Evolutionary conservation across 2,797 vertebrate species (phyloP).

Genomic region (Discoglossus pictus): DNA sequence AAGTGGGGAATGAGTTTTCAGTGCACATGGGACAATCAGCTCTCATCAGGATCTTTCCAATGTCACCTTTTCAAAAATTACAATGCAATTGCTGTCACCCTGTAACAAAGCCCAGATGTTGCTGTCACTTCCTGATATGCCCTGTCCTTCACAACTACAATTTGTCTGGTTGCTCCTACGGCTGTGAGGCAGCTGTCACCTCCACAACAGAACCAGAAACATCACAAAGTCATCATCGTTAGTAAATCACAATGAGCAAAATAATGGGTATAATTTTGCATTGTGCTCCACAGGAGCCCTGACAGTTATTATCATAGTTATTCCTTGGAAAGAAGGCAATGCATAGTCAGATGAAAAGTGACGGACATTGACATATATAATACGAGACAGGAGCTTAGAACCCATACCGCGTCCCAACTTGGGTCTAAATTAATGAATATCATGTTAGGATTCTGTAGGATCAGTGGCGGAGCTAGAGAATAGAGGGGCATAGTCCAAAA

Average conservation of each 20-base stretch:
- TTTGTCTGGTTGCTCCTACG: neutral
- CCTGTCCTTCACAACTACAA: slow-evolving; percentile 33
- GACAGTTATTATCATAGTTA: neutral
- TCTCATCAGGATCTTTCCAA: slow-evolving; percentile 11
- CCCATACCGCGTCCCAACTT: too few relatives aligned
- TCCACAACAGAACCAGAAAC: slow-evolving; percentile 11
- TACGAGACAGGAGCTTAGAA: too few relatives aligned
- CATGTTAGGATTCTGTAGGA: too few relatives aligned
- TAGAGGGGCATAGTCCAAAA: too few relatives aligned
- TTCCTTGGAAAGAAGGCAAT: too few relatives aligned
- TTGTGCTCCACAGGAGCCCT: neutral
- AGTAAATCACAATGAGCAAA: slow-evolving; percentile 20
- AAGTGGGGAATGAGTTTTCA: neutral
- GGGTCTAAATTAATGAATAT: too few relatives aligned
- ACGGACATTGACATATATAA: too few relatives aligned
- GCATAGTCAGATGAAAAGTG: too few relatives aligned
- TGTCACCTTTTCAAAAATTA: slow-evolving; percentile 28
- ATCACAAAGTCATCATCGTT: slow-evolving; percentile 32
- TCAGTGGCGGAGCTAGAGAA: too few relatives aligned
- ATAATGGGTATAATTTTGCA: slow-evolving; percentile 20
- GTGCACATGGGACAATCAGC: neutral
- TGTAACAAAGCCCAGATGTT: slow-evolving; percentile 33
- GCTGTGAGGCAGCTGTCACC: slow-evolving; percentile 36
- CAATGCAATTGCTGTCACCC: slow-evolving; percentile 22
- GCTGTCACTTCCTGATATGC: slow-evolving; percentile 31